Conservation (phyloP, 2,888 invertebrate species). For the Atethmia centrago region DNA sequence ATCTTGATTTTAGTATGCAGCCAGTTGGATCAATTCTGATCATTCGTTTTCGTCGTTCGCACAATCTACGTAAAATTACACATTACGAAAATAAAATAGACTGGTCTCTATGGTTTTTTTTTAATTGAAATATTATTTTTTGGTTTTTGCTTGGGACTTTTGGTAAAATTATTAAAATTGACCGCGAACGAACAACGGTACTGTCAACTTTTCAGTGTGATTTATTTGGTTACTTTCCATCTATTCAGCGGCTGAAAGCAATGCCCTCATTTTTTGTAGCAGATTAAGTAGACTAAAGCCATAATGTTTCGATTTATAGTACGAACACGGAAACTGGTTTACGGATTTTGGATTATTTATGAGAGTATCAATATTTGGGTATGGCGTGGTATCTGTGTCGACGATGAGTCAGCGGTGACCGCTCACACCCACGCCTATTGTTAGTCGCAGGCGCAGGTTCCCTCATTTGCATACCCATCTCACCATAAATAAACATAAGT, state of each 20-base stretch:
- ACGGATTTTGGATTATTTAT: conserved; percentile 75
- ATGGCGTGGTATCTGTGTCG: conserved; percentile 74
- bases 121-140: conserved; percentile 22
- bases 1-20: conserved; percentile 13
- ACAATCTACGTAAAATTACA: not conserved
- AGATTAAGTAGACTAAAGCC: conserved; percentile 62
- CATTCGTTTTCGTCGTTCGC: not conserved
- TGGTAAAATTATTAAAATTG: conserved; percentile 71
- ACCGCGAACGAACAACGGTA: conserved; percentile 76
- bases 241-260: conserved; percentile 56
- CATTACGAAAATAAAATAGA: not conserved
- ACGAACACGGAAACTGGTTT: conserved; percentile 68
- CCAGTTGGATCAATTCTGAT: not conserved
- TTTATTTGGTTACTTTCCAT: conserved; percentile 56
- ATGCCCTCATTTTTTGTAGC: conserved; percentile 60
- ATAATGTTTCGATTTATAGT: conserved; percentile 59
- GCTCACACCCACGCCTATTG: conserved; percentile 76
- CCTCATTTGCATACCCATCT: conserved; percentile 75
- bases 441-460: conserved; percentile 68
- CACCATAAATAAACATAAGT: conserved; percentile 69
- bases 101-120: conserved; percentile 1
- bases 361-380: conserved; percentile 78
- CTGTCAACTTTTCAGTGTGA: conserved; percentile 47
- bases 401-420: conserved; percentile 78
- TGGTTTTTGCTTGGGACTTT: conserved; percentile 64